Evolutionary conservation across 2,888 invertebrate genomes (phyloP), one percentile per base, ranked within the genome.

Genomic region (Disparrhopalites patrizii): DNA sequence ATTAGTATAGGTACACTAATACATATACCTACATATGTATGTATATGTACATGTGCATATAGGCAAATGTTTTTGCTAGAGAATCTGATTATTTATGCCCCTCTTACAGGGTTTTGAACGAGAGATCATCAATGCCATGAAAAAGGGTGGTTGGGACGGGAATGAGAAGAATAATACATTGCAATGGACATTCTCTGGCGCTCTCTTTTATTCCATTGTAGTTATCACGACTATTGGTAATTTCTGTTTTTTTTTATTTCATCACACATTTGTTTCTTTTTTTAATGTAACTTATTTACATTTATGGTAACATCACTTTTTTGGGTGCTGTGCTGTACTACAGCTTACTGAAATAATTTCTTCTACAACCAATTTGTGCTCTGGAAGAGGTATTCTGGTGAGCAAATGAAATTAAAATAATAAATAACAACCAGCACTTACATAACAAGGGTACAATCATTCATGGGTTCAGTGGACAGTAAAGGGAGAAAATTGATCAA

Each of bases 131-230:
- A 83, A 85, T 70, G 90, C 91, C 74, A 93, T 94, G 85, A 91
- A 89, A 77, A 73, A 75, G 54, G 65, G 93, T 77, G 93, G 94
- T 56, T 87, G 85, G 77, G 73, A 75, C 68, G 75, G 75, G 1
- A 65, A 67, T 28, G 83, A 83, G 68, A 80, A 81, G 58, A 75
- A 76, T 1, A 78, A 80, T 13, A 81, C 80, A 62, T 57, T 38
- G 7, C 91, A 93, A 79, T 91, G 93, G 93, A 91, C 91, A 51
- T 89, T 88, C 80, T 88, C 88, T 20, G 94, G 94, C 15, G 91
- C 94, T 0, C 83, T 96, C n/a, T 91, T 96, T 81, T 95, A 94
- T 82, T 93, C 93, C 74, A 94, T 95, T 77, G 93, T 95, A 75
- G 93, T 94, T 18, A 71, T 75, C 52, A 75, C 75, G 4, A 75